phyloP scores from a whole-genome alignment of 2,888 invertebrate species.

The Fragum whitleyi region DNA sequence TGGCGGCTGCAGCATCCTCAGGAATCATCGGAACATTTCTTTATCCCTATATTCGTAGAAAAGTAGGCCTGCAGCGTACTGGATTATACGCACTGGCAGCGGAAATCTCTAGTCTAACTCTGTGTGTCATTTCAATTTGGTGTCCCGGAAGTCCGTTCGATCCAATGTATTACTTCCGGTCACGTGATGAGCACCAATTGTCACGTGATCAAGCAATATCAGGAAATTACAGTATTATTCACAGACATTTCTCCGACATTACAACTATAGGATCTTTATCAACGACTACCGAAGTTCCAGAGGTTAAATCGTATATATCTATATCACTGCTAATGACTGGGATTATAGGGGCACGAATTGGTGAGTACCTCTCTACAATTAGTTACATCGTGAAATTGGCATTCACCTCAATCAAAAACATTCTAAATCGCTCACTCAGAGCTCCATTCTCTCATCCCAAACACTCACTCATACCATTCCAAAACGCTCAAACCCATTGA shows the following conservation, averaged over 20 bases:
- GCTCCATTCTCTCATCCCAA: no score
- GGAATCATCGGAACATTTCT: slow-evolving; percentile 86
- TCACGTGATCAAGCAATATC: background rate
- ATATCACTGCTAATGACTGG: slow-evolving; percentile 76
- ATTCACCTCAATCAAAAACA: no score
- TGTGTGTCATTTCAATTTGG: slow-evolving; percentile 85
- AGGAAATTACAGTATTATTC: background rate
- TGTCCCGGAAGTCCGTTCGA: slow-evolving; percentile 86
- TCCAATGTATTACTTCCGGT: slow-evolving; percentile 40
- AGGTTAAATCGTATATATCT: slow-evolving; percentile 47
- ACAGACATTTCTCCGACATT: background rate
- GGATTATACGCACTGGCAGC: slow-evolving; percentile 81
- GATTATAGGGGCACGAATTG: slow-evolving; percentile 76
- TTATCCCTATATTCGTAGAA: slow-evolving; percentile 85
- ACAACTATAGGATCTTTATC: background rate
- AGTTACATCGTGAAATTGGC: no score
- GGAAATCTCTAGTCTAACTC: slow-evolving; percentile 81
- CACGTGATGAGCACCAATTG: background rate
- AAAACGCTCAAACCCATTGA: no score
- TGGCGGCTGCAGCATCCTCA: slow-evolving; percentile 85
- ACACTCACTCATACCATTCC: no score
- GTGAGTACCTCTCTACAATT: slow-evolving; percentile 71
- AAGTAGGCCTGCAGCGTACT: slow-evolving; percentile 80
- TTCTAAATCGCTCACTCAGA: no score
- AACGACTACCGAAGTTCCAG: background rate